Percentiles rank a stretch among this genome's conserved stretches.
These are phyloP conservation scores for Nemapogon koenigi DNA, from an alignment of 2,888 invertebrate species.

Conservation along the genomic window DNA sequence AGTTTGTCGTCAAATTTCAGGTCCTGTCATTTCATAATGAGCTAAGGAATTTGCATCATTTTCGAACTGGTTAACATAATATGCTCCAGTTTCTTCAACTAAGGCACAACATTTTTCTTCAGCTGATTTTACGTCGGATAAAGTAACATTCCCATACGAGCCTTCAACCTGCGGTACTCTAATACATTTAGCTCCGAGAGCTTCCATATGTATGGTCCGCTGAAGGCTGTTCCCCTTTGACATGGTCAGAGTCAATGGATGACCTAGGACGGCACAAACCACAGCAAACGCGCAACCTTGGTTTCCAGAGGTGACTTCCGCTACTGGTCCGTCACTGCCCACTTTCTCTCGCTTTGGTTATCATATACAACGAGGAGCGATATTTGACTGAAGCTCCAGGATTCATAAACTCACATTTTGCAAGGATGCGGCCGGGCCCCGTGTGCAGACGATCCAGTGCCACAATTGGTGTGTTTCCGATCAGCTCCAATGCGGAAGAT, in stretches of 20 bases:
- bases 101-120: slow-evolving; percentile 36
- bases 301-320: slow-evolving; percentile 53
- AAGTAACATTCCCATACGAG: slow-evolving; percentile 47
- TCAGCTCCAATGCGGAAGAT: slow-evolving; percentile 46
- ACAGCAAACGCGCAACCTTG: slow-evolving; percentile 54
- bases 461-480: slow-evolving; percentile 52
- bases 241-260: slow-evolving; percentile 50
- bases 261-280: slow-evolving; percentile 46
- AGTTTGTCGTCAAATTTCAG: slow-evolving; percentile 54
- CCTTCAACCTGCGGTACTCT: slow-evolving; percentile 52
- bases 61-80: slow-evolving; percentile 47
- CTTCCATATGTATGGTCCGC: slow-evolving; percentile 53
- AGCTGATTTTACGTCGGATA: slow-evolving; percentile 41
- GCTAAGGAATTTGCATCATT: slow-evolving; percentile 38
- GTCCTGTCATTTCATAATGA: slow-evolving; percentile 49
- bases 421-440: slow-evolving; percentile 48
- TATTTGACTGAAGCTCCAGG: slow-evolving; percentile 53
- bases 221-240: slow-evolving; percentile 52
- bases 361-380: slow-evolving; percentile 47
- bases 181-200: slow-evolving; percentile 46
- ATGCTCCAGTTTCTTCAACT: slow-evolving; percentile 37
- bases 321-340: slow-evolving; percentile 36
- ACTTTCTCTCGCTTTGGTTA: slow-evolving; percentile 30
- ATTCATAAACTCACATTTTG: slow-evolving; percentile 57
- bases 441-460: slow-evolving; percentile 45